Conservation (phyloP, 1,140 invertebrate species). For the Aphis craccivora region DNA sequence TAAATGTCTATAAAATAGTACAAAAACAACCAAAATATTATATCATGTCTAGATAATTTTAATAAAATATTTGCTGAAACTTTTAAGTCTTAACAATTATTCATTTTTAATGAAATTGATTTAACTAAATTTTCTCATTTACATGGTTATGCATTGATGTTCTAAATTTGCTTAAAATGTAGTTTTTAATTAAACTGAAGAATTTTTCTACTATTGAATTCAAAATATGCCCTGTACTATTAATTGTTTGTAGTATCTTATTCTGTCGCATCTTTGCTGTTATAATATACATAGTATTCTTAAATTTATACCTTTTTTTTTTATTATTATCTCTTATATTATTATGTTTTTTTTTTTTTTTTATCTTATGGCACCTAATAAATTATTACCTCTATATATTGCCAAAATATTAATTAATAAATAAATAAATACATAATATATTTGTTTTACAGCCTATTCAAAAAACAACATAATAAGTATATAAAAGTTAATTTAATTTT, state of each 20-base stretch:
- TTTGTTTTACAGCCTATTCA: neutral
- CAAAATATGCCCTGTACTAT: neutral
- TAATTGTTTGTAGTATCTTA: too few relatives aligned
- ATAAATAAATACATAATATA: neutral
- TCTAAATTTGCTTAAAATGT: neutral
- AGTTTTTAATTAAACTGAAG: neutral
- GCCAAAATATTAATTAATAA: too few relatives aligned
- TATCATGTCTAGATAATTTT: too few relatives aligned
- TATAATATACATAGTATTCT: too few relatives aligned
- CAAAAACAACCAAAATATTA: too few relatives aligned
- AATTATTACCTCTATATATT: too few relatives aligned
- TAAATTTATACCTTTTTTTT: too few relatives aligned
- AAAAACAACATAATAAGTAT: neutral
- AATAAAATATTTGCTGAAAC: neutral
- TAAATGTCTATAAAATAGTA: too few relatives aligned
- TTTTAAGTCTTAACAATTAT: neutral
- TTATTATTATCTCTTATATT: too few relatives aligned
- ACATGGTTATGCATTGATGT: neutral
- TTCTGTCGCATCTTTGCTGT: too few relatives aligned
- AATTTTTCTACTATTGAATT: neutral
- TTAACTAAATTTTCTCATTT: neutral
- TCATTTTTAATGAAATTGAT: neutral
- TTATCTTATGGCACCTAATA: too few relatives aligned
- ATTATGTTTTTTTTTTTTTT: too few relatives aligned
- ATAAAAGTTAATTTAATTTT: slow-evolving; percentile 13